Percentiles rank a stretch among this genome's conserved stretches.
Evolutionary conservation across 2,888 invertebrate genomes (phyloP).

Genomic region (Isoperla grammatica): DNA sequence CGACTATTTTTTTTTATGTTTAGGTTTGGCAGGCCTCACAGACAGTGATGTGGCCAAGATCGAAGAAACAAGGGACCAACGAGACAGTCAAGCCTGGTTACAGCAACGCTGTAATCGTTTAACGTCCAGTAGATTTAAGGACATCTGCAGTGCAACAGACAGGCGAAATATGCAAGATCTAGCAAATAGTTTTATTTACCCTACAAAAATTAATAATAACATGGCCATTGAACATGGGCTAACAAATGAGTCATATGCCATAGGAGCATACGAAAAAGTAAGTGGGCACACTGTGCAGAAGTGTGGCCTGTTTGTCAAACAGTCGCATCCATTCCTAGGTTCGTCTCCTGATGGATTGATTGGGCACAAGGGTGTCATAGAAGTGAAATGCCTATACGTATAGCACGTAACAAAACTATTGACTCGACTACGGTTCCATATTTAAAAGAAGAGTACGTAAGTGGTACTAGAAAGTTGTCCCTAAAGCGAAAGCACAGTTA

Average conservation of each 20-base stretch:
- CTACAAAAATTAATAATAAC: neutral
- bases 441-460: conserved; percentile 18
- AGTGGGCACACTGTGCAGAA: conserved; percentile 12
- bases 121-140: too few species aligned
- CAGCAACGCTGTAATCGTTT: too few species aligned
- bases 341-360: conserved; percentile 28
- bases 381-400: conserved; percentile 28
- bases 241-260: conserved; percentile 21
- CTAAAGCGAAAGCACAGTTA: conserved; percentile 24
- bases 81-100: too few species aligned
- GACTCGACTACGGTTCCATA: conserved; percentile 24
- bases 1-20: too few species aligned
- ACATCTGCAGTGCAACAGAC: too few species aligned
- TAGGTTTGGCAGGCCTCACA: too few species aligned
- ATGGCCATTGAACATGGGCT: conserved; percentile 24
- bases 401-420: conserved; percentile 19
- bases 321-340: conserved; percentile 18
- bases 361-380: conserved; percentile 20
- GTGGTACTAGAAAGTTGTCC: conserved; percentile 18
- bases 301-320: conserved; percentile 15
- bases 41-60: too few species aligned
- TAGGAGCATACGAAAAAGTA: conserved; percentile 17
- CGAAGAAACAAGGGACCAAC: too few species aligned
- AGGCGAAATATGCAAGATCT: too few species aligned
- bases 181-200: too few species aligned